A percentile compares a stretch with the other conserved stretches of the same genome.
These are phyloP conservation scores for Pampus argenteus DNA, from an alignment of 2,797 vertebrate genomes.

Conservation along the genomic window DNA sequence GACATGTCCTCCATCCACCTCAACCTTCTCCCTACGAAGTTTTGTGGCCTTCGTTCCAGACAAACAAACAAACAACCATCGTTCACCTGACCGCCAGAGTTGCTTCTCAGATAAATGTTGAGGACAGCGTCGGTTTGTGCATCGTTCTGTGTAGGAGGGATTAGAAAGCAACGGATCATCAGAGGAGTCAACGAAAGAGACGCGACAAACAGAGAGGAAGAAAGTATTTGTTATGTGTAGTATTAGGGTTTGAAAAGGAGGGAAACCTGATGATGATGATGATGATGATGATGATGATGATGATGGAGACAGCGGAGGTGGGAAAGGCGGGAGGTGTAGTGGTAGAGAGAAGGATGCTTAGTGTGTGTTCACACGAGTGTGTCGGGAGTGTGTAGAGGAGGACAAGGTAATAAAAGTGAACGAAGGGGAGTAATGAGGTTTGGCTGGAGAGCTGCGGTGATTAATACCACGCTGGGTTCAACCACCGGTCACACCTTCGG, in stretches of 20 bases:
- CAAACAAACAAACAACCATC: background rate
- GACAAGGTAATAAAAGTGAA: constrained; percentile 58
- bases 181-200: background rate
- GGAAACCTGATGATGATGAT: constrained; percentile 15
- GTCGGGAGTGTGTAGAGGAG: constrained; percentile 37
- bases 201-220: background rate
- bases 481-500: constrained; percentile 58
- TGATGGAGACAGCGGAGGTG: constrained; percentile 15
- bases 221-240: background rate
- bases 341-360: constrained; percentile 3
- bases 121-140: background rate
- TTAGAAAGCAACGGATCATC: background rate
- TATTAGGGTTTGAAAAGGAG: background rate
- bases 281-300: constrained; percentile 28
- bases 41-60: background rate
- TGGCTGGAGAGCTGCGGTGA: constrained; percentile 56
- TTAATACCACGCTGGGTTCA: constrained; percentile 71
- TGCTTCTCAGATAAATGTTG: background rate
- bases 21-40: background rate
- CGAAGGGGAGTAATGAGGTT: constrained; percentile 68
- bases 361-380: constrained; percentile 40
- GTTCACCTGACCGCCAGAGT: background rate
- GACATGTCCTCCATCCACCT: background rate
- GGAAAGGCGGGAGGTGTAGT: constrained; percentile 20
- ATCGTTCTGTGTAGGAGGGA: background rate